A percentile compares a stretch with the other conserved stretches of the same genome.
These are phyloP conservation scores for Halcyon chelicuti DNA, from an alignment of 2,797 vertebrate genomes.

Conservation along the genomic window DNA sequence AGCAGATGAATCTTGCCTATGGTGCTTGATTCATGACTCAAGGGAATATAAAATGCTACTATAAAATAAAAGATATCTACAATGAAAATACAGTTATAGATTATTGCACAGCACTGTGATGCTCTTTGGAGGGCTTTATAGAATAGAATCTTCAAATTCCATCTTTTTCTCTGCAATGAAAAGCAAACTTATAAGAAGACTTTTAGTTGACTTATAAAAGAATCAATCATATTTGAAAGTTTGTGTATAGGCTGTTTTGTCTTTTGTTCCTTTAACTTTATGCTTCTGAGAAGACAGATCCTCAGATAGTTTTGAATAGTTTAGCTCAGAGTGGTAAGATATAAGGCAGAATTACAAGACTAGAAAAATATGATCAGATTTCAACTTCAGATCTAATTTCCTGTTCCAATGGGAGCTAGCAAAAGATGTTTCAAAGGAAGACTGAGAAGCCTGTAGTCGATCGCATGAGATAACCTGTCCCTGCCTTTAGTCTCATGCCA, in stretches of 20 bases:
- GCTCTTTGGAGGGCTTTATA: constrained; percentile 57
- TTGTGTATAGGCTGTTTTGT: not conserved
- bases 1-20: constrained; percentile 62
- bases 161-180: constrained; percentile 37
- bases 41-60: constrained; percentile 54
- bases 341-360: not conserved
- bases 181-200: constrained; percentile 55
- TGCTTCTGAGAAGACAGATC: not conserved
- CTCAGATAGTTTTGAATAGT: not conserved
- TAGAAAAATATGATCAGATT: not conserved
- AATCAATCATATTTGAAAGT: constrained; percentile 64
- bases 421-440: not conserved
- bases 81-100: constrained; percentile 62
- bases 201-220: constrained; percentile 50
- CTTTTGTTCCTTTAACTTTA: constrained; percentile 27
- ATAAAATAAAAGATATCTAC: constrained; percentile 69
- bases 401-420: not conserved
- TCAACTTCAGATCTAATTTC: not conserved
- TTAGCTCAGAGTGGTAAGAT: not conserved
- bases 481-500: not conserved
- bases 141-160: constrained; percentile 57
- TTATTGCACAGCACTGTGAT: constrained; percentile 51
- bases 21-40: constrained; percentile 63
- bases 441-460: not conserved
- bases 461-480: not conserved